A percentile compares a stretch with the other conserved stretches of the same genome.
Evolutionary conservation across 2,797 vertebrate species (phyloP).

Genomic region (Hirundo rustica): DNA sequence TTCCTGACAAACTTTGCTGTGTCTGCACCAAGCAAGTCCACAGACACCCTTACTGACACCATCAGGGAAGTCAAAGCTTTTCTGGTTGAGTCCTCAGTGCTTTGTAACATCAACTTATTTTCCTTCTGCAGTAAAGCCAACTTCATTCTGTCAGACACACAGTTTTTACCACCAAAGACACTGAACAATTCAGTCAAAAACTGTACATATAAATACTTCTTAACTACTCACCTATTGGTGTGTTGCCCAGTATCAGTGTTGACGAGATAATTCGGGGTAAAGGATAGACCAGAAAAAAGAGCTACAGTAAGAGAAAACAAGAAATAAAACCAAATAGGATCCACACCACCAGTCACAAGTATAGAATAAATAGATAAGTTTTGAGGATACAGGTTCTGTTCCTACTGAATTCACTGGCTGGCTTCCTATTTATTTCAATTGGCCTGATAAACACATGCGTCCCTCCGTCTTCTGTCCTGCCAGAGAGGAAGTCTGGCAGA

Average conservation of each 20-base stretch:
- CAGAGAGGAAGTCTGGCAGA: conserved; percentile 24
- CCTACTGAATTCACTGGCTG: background rate
- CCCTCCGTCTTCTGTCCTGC: background rate
- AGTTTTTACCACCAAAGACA: background rate
- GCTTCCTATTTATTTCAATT: conserved; percentile 3
- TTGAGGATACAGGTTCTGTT: background rate
- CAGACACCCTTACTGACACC: background rate
- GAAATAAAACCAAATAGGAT: background rate
- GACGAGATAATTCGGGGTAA: accelerated
- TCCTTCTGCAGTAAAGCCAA: background rate
- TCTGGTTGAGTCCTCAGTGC: background rate
- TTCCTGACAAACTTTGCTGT: background rate
- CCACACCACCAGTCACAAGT: background rate
- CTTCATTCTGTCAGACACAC: background rate
- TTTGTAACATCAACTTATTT: background rate
- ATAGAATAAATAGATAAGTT: background rate
- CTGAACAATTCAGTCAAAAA: background rate
- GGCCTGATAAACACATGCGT: background rate
- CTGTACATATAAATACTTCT: background rate
- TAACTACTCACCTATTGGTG: background rate
- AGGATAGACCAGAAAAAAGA: background rate
- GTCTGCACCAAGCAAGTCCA: background rate
- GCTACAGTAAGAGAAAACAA: background rate
- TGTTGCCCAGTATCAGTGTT: background rate
- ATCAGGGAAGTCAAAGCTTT: background rate